Percentiles rank a stretch among this genome's conserved stretches.
phyloP scores from a whole-genome alignment of 2,113 vertebrate genomes.

The Percina caprodes region DNA sequence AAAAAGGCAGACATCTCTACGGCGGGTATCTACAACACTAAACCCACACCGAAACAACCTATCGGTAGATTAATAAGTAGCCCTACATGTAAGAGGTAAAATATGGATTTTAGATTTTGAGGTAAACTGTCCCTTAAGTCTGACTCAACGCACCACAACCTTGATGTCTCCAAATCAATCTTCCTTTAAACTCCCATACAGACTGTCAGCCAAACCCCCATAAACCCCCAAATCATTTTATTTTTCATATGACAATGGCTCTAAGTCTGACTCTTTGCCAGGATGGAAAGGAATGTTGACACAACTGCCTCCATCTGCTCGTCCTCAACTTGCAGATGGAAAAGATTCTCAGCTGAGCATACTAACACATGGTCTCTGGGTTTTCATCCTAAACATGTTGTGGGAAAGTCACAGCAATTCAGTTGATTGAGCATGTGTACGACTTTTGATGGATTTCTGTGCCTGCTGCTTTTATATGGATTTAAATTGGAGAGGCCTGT shows the following conservation, averaged over 20 bases:
- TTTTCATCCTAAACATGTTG: constrained; percentile 62
- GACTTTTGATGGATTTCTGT: constrained; percentile 32
- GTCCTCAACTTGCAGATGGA: constrained; percentile 57
- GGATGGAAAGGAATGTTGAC: constrained; percentile 61
- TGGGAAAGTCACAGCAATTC: constrained; percentile 55
- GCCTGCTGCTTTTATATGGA: constrained; percentile 20
- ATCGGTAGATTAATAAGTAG: too few species aligned
- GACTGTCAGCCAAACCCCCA: not conserved
- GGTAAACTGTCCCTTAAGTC: not conserved
- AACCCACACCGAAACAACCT: too few species aligned
- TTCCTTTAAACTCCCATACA: not conserved
- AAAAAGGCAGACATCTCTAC: too few species aligned
- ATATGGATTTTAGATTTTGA: too few species aligned
- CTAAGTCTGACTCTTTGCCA: constrained; percentile 47
- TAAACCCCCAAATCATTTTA: not conserved
- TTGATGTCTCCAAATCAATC: constrained; percentile 12
- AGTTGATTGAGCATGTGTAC: constrained; percentile 27
- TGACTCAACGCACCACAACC: not conserved
- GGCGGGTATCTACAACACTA: too few species aligned
- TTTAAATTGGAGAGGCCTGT: constrained; percentile 4
- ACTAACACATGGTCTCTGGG: constrained; percentile 55
- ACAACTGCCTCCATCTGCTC: constrained; percentile 72
- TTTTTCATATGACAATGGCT: constrained; percentile 53
- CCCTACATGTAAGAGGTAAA: too few species aligned
- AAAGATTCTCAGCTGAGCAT: constrained; percentile 60